Evolutionary conservation across 1,140 invertebrate genomes (phyloP).

Genomic region (Anastrepha ludens): DNA sequence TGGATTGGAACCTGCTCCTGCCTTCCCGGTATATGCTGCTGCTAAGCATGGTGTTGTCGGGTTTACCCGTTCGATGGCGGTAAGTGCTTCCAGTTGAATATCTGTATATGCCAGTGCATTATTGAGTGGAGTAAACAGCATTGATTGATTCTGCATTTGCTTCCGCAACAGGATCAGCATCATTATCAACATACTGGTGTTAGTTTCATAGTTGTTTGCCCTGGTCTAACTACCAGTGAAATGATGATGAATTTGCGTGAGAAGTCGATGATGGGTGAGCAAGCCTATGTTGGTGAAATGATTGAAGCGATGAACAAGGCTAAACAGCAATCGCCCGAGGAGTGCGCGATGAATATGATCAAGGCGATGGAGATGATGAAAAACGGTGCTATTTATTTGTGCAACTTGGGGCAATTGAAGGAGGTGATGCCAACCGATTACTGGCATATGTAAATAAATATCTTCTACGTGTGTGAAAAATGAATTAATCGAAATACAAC

Average conservation of each 20-base stretch:
- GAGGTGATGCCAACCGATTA: constrained; percentile 65
- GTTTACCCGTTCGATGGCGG: constrained; percentile 74
- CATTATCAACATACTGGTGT: constrained; percentile 67
- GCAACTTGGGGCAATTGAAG: constrained; percentile 66
- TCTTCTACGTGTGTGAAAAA: not conserved
- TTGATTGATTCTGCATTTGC: no score
- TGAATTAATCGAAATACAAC: not conserved
- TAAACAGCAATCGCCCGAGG: constrained; percentile 68
- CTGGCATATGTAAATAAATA: constrained; percentile 65
- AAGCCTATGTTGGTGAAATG: constrained; percentile 60
- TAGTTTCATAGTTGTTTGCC: constrained; percentile 67
- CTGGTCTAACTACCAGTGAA: constrained; percentile 66
- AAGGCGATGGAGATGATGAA: constrained; percentile 68
- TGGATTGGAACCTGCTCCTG: constrained; percentile 74
- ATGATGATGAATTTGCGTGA: constrained; percentile 70
- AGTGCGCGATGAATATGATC: constrained; percentile 66
- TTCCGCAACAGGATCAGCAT: constrained; percentile 59
- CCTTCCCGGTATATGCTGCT: constrained; percentile 74
- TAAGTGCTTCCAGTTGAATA: not conserved
- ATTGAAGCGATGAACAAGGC: constrained; percentile 66
- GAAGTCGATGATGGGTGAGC: constrained; percentile 65
- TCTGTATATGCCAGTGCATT: no score
- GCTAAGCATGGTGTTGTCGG: constrained; percentile 76
- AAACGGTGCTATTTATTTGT: constrained; percentile 69
- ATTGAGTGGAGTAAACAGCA: no score